Evolutionary conservation across 2,888 invertebrate species (phyloP).

Genomic region (Lasioglossum morio): DNA sequence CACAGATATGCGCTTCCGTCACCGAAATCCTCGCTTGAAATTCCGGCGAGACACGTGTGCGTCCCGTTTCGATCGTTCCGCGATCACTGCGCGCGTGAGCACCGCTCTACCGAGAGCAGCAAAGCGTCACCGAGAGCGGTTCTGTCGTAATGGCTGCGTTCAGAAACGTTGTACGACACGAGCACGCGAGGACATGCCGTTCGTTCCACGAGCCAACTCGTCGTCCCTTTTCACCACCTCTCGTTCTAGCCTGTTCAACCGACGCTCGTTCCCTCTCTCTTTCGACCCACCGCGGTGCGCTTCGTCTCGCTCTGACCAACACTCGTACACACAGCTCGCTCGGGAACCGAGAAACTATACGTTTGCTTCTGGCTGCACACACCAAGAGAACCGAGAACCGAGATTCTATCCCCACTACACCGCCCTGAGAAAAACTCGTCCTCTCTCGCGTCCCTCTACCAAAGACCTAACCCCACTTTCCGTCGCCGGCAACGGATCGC

Average conservation of each 20-base stretch:
- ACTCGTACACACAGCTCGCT: slow-evolving; percentile 40
- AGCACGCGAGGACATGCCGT: slow-evolving; percentile 72
- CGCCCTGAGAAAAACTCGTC: slow-evolving; percentile 31
- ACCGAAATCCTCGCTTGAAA: slow-evolving; percentile 16
- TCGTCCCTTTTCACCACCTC: slow-evolving; percentile 44
- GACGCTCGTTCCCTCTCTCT: slow-evolving; percentile 36
- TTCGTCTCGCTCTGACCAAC: slow-evolving; percentile 11
- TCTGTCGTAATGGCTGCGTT: slow-evolving; percentile 73
- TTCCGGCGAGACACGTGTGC: slow-evolving; percentile 60
- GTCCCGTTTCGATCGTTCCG: slow-evolving; percentile 48
- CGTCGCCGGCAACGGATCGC: slow-evolving; percentile 46
- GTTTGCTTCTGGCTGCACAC: slow-evolving; percentile 56
- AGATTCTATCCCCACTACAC: slow-evolving; percentile 64
- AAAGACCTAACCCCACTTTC: slow-evolving; percentile 57
- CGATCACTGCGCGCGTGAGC: slow-evolving; percentile 59
- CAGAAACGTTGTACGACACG: slow-evolving; percentile 71
- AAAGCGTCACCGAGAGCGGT: slow-evolving; percentile 72
- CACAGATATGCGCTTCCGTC: slow-evolving; percentile 8
- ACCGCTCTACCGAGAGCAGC: slow-evolving; percentile 53
- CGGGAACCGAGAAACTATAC: slow-evolving; percentile 56
- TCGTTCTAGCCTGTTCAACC: slow-evolving; percentile 37
- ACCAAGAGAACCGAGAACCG: slow-evolving; percentile 62
- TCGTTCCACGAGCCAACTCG: slow-evolving; percentile 65
- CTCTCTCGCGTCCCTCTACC: slow-evolving; percentile 38
- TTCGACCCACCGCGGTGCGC: neutral